Evolutionary conservation across 2,113 vertebrate genomes (phyloP), one percentile per base, ranked within the genome.

Genomic region (Notiomystis cincta): DNA sequence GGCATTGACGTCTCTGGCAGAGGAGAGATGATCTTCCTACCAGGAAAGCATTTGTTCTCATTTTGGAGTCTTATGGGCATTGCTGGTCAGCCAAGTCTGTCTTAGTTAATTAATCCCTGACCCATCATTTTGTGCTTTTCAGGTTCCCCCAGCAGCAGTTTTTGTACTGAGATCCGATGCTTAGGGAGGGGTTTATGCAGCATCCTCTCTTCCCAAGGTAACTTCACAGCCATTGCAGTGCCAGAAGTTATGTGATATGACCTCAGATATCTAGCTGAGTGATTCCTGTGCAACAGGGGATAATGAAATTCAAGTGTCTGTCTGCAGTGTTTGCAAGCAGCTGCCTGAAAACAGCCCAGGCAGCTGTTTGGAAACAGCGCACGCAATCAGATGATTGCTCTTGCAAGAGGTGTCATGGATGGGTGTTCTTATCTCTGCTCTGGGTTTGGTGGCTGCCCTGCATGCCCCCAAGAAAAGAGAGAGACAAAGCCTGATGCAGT

Each of bases 401-500:
- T 31, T 2, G 6, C 40, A 38, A 69, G 57, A 71, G 18, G 35
- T 22, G 60, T n/a, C 38, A 11, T 1, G 1, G 40, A 24, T 19
- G 19, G 42, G 27, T 37, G 38, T 23, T 60, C 10, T 48, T 66
- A 3, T 19, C 51, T 35, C 70, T 61, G 48, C 20, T 48, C 61
- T 0, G 2, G 23, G 18, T 15, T 64, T 1, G 1, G 33, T 42
- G 66, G 31, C 60, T 82, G 42, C 35, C 42, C 37, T 2, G 0
- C 23, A 42, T 33, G 33, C 8, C 48, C 38, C 45, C 13, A 28
- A n/a, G 48, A 24, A 69, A 47, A 84, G 38, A 40, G 1, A 57
- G 42, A 48, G 28, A 11, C 17, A 62, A 84, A 78, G 17, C 28
- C 51, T 53, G 60, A 19, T 4, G 5, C 48, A 50, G 48, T 28